Conservation (phyloP, 2,113 vertebrate species). For the Ceratotherium simum region DNA sequence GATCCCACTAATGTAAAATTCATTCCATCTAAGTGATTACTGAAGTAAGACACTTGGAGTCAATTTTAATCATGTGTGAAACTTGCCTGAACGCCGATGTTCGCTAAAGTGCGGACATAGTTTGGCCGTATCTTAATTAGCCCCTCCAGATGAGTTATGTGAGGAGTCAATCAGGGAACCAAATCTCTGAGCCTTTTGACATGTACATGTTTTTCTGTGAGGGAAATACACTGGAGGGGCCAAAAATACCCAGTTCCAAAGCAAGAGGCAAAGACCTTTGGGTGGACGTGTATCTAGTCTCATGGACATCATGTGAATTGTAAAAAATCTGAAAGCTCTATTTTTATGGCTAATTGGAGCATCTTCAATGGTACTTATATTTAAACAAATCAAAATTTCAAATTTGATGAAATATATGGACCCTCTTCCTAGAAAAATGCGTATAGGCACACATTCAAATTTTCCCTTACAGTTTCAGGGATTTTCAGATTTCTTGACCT, state of each 20-base stretch:
- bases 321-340: constrained; percentile 39
- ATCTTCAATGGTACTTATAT: not conserved
- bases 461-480: not conserved
- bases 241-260: constrained; percentile 70
- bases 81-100: constrained; percentile 81
- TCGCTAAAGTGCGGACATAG: constrained; percentile 83
- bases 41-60: constrained; percentile 88
- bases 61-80: constrained; percentile 88
- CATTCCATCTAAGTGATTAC: constrained; percentile 88
- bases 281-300: constrained; percentile 43
- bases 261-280: constrained; percentile 69
- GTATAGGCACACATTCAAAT: not conserved
- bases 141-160: constrained; percentile 78
- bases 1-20: constrained; percentile 90
- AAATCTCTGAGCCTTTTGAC: constrained; percentile 80
- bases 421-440: constrained; percentile 36
- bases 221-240: constrained; percentile 19
- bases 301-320: constrained; percentile 16
- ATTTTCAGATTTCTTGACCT: constrained; percentile 61
- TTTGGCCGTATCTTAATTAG: constrained; percentile 87
- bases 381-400: constrained; percentile 36
- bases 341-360: constrained; percentile 36
- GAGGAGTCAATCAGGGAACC: constrained; percentile 81
- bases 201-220: constrained; percentile 63
- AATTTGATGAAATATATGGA: constrained; percentile 35